Conservation (phyloP, 2,797 vertebrate species). For the Halcyon badia region DNA sequence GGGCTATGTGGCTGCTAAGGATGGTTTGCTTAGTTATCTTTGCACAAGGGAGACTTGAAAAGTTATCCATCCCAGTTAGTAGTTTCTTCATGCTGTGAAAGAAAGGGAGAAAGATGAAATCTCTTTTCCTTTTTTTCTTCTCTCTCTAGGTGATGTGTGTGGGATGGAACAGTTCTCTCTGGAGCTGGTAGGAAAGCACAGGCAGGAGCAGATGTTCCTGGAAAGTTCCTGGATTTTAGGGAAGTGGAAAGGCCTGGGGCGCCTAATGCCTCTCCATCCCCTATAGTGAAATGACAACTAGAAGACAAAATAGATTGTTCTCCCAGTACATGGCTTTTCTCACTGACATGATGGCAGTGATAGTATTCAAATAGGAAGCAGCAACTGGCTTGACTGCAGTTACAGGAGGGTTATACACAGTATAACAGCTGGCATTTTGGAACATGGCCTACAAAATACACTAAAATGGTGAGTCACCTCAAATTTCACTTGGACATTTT, state of each 20-base stretch:
- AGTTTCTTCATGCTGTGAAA: not conserved
- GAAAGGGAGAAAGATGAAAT: not conserved
- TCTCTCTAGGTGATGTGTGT: not conserved
- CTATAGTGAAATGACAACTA: not conserved
- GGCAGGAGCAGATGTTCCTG: not conserved
- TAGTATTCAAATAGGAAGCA: not conserved
- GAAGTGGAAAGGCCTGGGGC: not conserved
- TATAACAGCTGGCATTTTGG: not conserved
- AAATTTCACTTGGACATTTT: not conserved
- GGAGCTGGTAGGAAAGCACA: not conserved
- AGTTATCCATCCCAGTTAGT: not conserved
- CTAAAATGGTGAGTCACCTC: not conserved
- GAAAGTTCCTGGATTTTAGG: not conserved
- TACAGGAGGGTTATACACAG: not conserved
- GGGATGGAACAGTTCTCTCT: not conserved
- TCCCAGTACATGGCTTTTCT: too few species aligned
- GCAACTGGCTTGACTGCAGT: not conserved
- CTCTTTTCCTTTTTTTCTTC: not conserved
- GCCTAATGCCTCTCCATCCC: not conserved
- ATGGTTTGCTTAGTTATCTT: not conserved
- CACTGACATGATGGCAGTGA: not conserved
- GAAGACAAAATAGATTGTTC: not conserved
- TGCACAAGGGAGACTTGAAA: not conserved
- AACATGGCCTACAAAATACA: not conserved
- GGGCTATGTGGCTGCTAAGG: not conserved